A percentile compares a stretch with the other conserved stretches of the same genome.
Evolutionary conservation across 1,140 invertebrate species (phyloP).

Genomic region (Branchinecta lindahli): DNA sequence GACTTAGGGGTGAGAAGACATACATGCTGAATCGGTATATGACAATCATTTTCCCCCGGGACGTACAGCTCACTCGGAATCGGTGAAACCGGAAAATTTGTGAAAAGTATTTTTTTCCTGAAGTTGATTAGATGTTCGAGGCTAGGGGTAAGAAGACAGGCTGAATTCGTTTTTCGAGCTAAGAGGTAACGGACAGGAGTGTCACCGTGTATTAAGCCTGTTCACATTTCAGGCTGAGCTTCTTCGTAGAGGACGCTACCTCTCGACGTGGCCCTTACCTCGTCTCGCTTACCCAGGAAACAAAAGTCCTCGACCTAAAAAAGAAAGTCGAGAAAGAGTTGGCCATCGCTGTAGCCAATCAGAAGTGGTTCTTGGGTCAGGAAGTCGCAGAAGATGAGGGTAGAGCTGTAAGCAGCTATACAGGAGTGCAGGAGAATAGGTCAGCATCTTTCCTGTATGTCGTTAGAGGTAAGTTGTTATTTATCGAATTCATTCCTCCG

Average conservation of each 20-base stretch:
- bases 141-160: too few relatives aligned
- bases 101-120: too few relatives aligned
- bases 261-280: not conserved
- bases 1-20: too few relatives aligned
- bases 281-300: not conserved
- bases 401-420: not conserved
- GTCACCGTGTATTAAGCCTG: not conserved
- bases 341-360: not conserved
- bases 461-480: constrained; percentile 6
- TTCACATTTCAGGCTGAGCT: not conserved
- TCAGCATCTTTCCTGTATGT: not conserved
- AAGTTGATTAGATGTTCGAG: too few relatives aligned
- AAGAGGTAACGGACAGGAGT: too few relatives aligned
- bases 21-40: too few relatives aligned
- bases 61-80: too few relatives aligned
- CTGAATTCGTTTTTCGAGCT: too few relatives aligned
- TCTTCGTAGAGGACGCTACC: not conserved
- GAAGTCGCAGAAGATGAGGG: not conserved
- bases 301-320: not conserved
- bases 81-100: too few relatives aligned
- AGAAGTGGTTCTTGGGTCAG: constrained; percentile 3
- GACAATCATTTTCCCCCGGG: too few relatives aligned
- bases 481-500: too few relatives aligned
- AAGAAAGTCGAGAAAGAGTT: not conserved
- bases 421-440: not conserved